Percentiles rank a stretch among this genome's conserved stretches.
Conservation (phyloP, 92 coral and sea anemone species). For the Phenganax stokvisi region DNA sequence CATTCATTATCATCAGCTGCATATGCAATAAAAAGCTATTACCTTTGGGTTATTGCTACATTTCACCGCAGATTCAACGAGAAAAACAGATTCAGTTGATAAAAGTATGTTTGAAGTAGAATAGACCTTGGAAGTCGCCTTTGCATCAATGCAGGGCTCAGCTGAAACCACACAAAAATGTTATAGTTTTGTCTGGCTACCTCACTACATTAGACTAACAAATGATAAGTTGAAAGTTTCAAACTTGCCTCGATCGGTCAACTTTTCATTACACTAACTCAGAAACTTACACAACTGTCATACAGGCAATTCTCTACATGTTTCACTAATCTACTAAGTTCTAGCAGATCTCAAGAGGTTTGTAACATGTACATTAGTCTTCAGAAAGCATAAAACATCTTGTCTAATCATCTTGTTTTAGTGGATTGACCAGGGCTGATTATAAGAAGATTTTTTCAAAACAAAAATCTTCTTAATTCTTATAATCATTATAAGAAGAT, state of each 20-base stretch:
- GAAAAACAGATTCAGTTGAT: slow-evolving; percentile 85
- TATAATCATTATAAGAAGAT: too few relatives aligned
- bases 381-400: slow-evolving; percentile 9
- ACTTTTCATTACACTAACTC: neutral
- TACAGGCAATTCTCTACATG: neutral
- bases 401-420: slow-evolving; percentile 64
- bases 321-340: neutral
- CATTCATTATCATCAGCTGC: neutral
- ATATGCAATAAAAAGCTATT: neutral
- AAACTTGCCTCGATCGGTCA: too few relatives aligned
- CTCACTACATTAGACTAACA: neutral
- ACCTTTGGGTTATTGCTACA: slow-evolving; percentile 86
- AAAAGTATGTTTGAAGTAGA: slow-evolving; percentile 75
- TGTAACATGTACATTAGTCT: slow-evolving; percentile 1
- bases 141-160: slow-evolving; percentile 81
- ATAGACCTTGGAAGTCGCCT: slow-evolving; percentile 68
- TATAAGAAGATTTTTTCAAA: too few relatives aligned
- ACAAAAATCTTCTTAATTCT: too few relatives aligned
- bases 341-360: neutral
- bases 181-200: neutral
- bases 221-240: too few relatives aligned
- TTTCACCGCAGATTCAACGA: slow-evolving; percentile 72
- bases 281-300: neutral
- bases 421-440: slow-evolving; percentile 52
- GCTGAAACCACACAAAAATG: slow-evolving; percentile 40